Evolutionary conservation across 2,113 vertebrate species (phyloP).

Genomic region (Thunnus thynnus): DNA sequence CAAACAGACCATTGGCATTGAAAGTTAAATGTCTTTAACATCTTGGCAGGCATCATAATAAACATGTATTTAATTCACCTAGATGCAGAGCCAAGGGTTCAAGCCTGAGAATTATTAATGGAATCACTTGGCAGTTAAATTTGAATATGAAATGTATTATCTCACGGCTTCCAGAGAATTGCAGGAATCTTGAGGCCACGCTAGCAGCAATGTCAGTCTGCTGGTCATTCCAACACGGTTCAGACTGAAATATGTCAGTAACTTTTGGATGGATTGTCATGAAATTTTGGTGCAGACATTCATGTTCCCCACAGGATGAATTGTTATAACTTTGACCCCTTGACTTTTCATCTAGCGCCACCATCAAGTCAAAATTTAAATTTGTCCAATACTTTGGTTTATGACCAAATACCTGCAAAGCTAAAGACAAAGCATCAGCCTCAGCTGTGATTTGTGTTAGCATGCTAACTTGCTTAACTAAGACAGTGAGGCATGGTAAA

Average conservation of each 20-base stretch:
- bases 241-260: neutral
- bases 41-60: conserved; percentile 1
- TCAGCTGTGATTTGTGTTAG: too few species aligned
- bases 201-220: neutral
- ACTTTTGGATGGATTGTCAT: neutral
- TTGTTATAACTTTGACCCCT: too few species aligned
- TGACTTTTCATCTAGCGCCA: too few species aligned
- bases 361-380: too few species aligned
- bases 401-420: too few species aligned
- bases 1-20: neutral
- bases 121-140: conserved; percentile 10
- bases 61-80: conserved; percentile 9
- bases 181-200: neutral
- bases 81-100: conserved; percentile 5
- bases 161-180: neutral
- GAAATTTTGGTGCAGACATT: neutral
- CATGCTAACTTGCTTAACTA: too few species aligned
- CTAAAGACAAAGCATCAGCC: too few species aligned
- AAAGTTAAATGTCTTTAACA: neutral
- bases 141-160: conserved; percentile 7
- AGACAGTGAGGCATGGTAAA: too few species aligned
- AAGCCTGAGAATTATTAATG: conserved; percentile 27
- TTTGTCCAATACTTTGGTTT: too few species aligned
- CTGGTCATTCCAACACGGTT: neutral
- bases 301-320: too few species aligned